phyloP scores from a whole-genome alignment of 2,113 vertebrate species.

The Dasyurus viverrinus region DNA sequence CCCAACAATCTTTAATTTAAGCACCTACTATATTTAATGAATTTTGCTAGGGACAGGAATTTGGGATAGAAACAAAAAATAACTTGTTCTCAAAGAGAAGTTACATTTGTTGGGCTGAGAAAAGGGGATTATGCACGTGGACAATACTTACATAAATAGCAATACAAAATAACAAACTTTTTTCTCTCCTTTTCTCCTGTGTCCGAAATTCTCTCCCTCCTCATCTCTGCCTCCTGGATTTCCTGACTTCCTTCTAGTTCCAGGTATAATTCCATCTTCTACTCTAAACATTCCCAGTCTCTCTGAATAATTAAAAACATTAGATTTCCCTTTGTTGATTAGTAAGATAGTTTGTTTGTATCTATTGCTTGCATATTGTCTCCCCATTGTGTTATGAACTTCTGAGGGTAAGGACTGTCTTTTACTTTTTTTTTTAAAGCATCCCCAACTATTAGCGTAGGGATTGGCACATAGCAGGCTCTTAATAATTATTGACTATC shows the following conservation, averaged over 20 bases:
- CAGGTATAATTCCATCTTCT: background rate
- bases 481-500: too few species aligned
- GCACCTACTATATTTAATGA: background rate
- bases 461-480: too few species aligned
- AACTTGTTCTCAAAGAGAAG: background rate
- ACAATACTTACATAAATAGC: background rate
- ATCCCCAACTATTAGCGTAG: too few species aligned
- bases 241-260: background rate
- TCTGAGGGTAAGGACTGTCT: too few species aligned
- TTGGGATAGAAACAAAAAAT: background rate
- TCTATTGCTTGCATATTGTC: too few species aligned
- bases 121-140: background rate
- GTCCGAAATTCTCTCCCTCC: background rate
- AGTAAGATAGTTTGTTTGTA: too few species aligned
- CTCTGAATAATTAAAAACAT: background rate
- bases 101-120: background rate
- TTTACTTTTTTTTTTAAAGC: too few species aligned
- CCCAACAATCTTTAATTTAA: background rate
- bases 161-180: background rate
- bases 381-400: too few species aligned
- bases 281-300: background rate
- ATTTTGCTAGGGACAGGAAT: background rate
- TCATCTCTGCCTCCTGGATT: background rate
- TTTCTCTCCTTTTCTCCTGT: background rate
- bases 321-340: background rate